Evolutionary conservation across 1,140 invertebrate genomes (phyloP).

Genomic region (Achroia grisella): DNA sequence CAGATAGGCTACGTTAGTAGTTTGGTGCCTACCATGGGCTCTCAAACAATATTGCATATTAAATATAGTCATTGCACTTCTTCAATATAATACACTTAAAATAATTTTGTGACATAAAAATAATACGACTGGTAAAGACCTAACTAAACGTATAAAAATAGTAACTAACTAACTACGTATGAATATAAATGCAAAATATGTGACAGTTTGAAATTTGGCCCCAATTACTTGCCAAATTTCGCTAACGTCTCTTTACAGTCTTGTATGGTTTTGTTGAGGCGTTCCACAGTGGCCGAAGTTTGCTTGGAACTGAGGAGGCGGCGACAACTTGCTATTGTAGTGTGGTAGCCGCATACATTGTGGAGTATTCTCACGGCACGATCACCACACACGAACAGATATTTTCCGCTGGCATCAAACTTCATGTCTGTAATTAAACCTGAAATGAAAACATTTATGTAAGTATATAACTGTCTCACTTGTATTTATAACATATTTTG

Average conservation of each 20-base stretch:
- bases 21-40: no score
- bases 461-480: no score
- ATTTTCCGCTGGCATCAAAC: conserved; percentile 84
- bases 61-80: no score
- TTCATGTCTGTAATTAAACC: conserved; percentile 79
- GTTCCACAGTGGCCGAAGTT: conserved; percentile 82
- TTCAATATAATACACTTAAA: no score
- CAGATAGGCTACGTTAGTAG: no score
- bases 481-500: no score
- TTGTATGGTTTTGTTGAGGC: conserved; percentile 80
- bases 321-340: conserved; percentile 78
- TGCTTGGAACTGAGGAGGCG: conserved; percentile 77
- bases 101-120: conserved; percentile 5
- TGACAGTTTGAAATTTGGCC: conserved; percentile 3
- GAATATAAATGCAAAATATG: conserved; percentile 35
- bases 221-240: conserved; percentile 53
- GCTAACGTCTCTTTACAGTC: conserved; percentile 77
- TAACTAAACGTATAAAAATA: conserved; percentile 6
- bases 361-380: conserved; percentile 85
- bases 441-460: conserved; percentile 59
- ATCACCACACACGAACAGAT: conserved; percentile 84
- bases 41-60: no score
- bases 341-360: conserved; percentile 86
- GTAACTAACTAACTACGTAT: conserved; percentile 6
- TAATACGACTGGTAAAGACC: conserved; percentile 1